phyloP scores from a whole-genome alignment of 2,888 invertebrate genomes.

The Dicycla oo region DNA sequence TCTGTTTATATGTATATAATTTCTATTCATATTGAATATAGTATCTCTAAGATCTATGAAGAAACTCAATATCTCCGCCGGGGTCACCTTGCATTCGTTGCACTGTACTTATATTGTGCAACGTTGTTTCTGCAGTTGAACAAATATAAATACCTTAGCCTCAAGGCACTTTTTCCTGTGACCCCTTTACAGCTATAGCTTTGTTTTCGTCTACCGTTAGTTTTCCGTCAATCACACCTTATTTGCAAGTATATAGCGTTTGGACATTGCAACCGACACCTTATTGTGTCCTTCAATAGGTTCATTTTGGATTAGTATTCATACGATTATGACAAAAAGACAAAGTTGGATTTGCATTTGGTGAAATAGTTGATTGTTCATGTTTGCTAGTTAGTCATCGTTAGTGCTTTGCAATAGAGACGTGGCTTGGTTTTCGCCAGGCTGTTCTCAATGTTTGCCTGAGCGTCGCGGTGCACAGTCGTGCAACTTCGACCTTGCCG shows the following conservation, averaged over 20 bases:
- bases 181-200: constrained; percentile 69
- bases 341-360: constrained; percentile 69
- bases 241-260: constrained; percentile 70
- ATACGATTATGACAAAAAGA: constrained; percentile 52
- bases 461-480: constrained; percentile 69
- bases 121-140: constrained; percentile 63
- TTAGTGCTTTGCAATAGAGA: constrained; percentile 73
- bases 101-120: constrained; percentile 69
- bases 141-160: constrained; percentile 54
- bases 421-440: constrained; percentile 61
- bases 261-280: constrained; percentile 69
- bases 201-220: constrained; percentile 75
- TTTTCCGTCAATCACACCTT: constrained; percentile 80
- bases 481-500: constrained; percentile 85
- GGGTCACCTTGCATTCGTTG: constrained; percentile 82
- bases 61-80: constrained; percentile 75
- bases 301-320: constrained; percentile 61
- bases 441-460: constrained; percentile 66
- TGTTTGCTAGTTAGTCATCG: constrained; percentile 66
- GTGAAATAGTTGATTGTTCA: constrained; percentile 62
- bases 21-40: constrained; percentile 56
- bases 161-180: constrained; percentile 75
- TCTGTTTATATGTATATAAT: constrained; percentile 42
- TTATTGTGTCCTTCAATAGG: constrained; percentile 70
- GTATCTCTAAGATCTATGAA: constrained; percentile 71